phyloP scores from a whole-genome alignment of 2,113 vertebrate species.

The Pedionomus torquatus region DNA sequence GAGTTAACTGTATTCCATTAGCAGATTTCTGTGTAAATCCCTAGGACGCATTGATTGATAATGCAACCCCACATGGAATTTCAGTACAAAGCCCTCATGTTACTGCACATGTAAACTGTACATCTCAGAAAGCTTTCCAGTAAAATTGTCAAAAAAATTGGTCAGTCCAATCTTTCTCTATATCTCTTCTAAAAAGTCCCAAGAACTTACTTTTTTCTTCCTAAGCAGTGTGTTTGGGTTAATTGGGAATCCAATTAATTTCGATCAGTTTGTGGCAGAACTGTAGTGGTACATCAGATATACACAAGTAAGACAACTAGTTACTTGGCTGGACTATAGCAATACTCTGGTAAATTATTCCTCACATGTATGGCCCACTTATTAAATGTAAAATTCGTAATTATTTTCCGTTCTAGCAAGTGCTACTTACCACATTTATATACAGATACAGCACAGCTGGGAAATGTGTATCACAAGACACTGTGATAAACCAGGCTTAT shows the following conservation, averaged over 20 bases:
- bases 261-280: background rate
- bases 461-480: background rate
- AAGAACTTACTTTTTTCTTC: background rate
- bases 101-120: background rate
- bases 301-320: background rate
- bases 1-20: constrained; percentile 61
- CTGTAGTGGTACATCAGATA: background rate
- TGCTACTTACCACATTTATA: background rate
- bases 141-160: background rate
- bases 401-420: background rate
- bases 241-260: background rate
- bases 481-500: background rate
- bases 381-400: background rate
- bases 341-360: background rate
- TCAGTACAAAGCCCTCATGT: background rate
- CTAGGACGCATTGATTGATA: constrained; percentile 40
- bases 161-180: background rate
- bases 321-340: background rate
- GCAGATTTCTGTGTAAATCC: constrained; percentile 47
- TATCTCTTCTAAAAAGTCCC: background rate
- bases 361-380: background rate
- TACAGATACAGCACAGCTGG: background rate
- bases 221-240: background rate
- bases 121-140: background rate
- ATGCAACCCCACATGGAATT: constrained; percentile 7